phyloP scores from a whole-genome alignment of 2,888 invertebrate genomes.

The Dilophus febrilis region DNA sequence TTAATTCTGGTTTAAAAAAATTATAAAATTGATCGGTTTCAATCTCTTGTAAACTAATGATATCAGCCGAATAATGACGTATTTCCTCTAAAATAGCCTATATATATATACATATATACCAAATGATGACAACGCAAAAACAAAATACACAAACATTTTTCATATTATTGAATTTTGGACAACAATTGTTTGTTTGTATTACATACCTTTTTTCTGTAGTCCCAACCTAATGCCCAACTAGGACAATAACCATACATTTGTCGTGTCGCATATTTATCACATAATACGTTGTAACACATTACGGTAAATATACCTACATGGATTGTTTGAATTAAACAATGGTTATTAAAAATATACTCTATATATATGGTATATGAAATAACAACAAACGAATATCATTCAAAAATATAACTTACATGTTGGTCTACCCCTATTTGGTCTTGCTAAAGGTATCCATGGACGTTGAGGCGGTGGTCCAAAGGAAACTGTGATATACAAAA shows the following conservation, averaged over 20 bases:
- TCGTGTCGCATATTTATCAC: conserved; percentile 96
- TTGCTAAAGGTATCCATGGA: conserved; percentile 86
- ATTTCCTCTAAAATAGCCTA: conserved; percentile 84
- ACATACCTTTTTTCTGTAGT: conserved; percentile 78
- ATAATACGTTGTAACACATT: conserved; percentile 98
- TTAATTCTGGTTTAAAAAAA: conserved; percentile 88
- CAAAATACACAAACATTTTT: background rate
- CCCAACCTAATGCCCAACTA: conserved; percentile 97
- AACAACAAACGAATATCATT: background rate
- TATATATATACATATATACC: no score
- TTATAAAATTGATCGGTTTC: conserved; percentile 98
- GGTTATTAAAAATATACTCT: background rate
- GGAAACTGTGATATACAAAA: conserved; percentile 56
- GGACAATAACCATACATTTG: conserved; percentile 99
- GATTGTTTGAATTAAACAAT: conserved; percentile 10
- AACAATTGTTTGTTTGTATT: no score
- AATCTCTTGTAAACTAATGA: conserved; percentile 92
- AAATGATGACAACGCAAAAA: conserved; percentile 1
- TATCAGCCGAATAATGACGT: conserved; percentile 88
- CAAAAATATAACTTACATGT: conserved; percentile 56
- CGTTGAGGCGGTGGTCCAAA: conserved; percentile 80
- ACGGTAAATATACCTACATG: conserved; percentile 84
- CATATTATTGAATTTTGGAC: background rate
- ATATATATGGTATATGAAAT: background rate
- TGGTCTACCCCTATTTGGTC: conserved; percentile 75